These are phyloP conservation scores for Tragelaphus strepsiceros DNA, from an alignment of 2,113 vertebrate species.

Conservation along the genomic window DNA sequence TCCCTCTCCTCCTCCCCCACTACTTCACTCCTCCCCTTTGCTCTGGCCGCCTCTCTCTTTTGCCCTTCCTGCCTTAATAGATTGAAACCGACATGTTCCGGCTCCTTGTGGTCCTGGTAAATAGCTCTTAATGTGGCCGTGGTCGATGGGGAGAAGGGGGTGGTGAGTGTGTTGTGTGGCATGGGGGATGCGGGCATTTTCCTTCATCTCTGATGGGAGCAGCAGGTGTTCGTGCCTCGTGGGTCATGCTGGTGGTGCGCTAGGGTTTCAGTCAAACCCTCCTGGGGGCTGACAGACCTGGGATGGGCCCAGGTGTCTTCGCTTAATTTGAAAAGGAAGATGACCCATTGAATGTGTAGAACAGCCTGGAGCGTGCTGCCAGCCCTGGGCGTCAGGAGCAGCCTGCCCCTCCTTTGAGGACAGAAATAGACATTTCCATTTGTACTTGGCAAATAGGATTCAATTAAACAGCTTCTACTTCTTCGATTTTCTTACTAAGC, in stretches of 20 bases:
- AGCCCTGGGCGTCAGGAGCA: not conserved
- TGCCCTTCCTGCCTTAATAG: constrained; percentile 60
- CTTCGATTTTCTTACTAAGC: not conserved
- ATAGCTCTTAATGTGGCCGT: constrained; percentile 51
- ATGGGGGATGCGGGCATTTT: not conserved
- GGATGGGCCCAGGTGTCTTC: not conserved
- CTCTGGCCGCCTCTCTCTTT: constrained; percentile 8
- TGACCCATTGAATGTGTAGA: not conserved
- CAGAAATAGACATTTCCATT: not conserved
- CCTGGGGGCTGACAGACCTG: not conserved
- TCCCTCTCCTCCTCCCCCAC: not conserved
- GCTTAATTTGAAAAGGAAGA: not conserved
- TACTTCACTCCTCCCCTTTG: not conserved
- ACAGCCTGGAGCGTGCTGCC: not conserved
- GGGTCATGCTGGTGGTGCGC: not conserved
- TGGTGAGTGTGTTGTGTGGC: not conserved
- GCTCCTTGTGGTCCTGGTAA: constrained; percentile 62
- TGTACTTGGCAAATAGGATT: not conserved
- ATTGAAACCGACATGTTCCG: constrained; percentile 46
- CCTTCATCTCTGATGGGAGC: not conserved
- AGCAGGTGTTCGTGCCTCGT: fast-evolving
- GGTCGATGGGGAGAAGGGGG: not conserved
- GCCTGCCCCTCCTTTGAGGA: not conserved
- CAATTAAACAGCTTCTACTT: constrained; percentile 26
- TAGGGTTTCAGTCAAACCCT: not conserved